Base-by-base conservation (phyloP, 2,113 vertebrate genomes). In the Gadus chalcogrammus region DNA sequence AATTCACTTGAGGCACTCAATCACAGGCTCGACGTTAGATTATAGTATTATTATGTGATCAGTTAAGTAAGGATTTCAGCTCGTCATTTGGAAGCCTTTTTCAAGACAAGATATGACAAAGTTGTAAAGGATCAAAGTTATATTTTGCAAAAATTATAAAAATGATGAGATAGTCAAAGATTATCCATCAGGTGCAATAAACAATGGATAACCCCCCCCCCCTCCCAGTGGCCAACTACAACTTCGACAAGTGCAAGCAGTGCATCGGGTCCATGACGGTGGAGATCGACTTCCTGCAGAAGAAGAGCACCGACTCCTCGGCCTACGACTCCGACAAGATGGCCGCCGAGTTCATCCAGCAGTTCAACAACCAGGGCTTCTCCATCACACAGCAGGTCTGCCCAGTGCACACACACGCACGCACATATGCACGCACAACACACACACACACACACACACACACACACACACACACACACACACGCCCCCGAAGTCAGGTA, bases 251-350 rank as follows among this genome's bases (percentile, higher is more conserved):
- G 90, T 87, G 94, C n/a, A 97, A 92, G 87, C 96, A 99, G 75
- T 99, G 97, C 74, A 93, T 97, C 0, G 97, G 97, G 12, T 93
- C 95, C 12, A 96, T 98, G 94, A 98, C 95, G 18, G 95, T 99
- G 2, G 97, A 99, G 89, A 97, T 99, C 0, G 97, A 99, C 85
- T 99, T 99, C 73, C 91, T 99, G 79, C 97, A 99, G 87, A 99
- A 99, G 91, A 99, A 99, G 90, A 98, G 76, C 76, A 93, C 96
- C 0, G 97, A 99, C 88, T 94, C 95, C 60, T 97, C 95, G 67
- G 95, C 96, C 1, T 99, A 99, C 0, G 97, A 99, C 82, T 97
- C 96, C 0, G 97, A 99, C 84, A 96, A 94, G 89, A 99, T 99
- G 97, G 97, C 97, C 0, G 93, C 92, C 0, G 97, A 99, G 62